Evolutionary conservation across 1,140 invertebrate genomes (phyloP).

Genomic region (Ips typographus): DNA sequence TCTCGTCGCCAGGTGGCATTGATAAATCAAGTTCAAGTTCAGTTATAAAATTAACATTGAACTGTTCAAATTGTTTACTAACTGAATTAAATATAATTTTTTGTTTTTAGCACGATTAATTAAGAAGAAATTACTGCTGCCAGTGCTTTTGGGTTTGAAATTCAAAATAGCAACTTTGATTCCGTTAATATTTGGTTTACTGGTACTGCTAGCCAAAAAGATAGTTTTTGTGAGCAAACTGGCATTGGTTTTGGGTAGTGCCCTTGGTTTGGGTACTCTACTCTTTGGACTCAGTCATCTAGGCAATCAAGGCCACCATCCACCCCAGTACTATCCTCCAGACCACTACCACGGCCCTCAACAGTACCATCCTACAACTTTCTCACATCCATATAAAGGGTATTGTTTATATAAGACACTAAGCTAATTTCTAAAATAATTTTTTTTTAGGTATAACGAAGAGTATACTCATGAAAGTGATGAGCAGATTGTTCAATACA

Average conservation of each 20-base stretch:
- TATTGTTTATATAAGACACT: not conserved
- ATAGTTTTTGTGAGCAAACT: constrained; percentile 71
- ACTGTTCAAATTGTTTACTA: no score
- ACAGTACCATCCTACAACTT: constrained; percentile 38
- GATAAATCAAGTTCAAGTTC: not conserved
- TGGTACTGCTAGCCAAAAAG: constrained; percentile 72
- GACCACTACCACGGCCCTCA: constrained; percentile 9
- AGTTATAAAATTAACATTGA: no score
- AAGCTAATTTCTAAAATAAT: not conserved
- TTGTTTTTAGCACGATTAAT: constrained; percentile 65
- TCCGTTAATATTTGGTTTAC: constrained; percentile 67
- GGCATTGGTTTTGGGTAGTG: constrained; percentile 65
- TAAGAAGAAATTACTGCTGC: constrained; percentile 66
- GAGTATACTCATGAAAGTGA: not conserved
- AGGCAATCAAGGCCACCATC: not conserved
- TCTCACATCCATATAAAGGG: constrained; percentile 38
- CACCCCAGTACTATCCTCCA: not conserved
- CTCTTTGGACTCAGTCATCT: constrained; percentile 36
- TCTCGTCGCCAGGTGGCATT: not conserved
- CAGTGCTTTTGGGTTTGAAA: constrained; percentile 73
- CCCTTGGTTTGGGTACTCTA: constrained; percentile 61
- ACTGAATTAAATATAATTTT: constrained; percentile 1
- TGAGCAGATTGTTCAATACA: no score
- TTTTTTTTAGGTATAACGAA: constrained; percentile 16
- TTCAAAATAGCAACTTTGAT: constrained; percentile 72